phyloP scores from a whole-genome alignment of 2,113 vertebrate genomes.

The Saimiri boliviensis region DNA sequence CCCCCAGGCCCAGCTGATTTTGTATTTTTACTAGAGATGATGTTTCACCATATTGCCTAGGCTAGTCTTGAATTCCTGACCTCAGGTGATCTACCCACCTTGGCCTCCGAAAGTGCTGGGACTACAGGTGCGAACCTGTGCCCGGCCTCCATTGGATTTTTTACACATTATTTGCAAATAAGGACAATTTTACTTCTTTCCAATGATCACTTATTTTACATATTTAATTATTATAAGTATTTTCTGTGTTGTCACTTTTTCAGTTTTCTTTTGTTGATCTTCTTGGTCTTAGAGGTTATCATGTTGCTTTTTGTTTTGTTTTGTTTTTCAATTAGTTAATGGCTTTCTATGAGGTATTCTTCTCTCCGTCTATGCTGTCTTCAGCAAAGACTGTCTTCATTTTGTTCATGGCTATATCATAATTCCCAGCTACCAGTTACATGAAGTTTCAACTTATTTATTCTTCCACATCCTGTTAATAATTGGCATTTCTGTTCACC shows the following conservation, averaged over 20 bases:
- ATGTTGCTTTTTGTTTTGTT: not conserved
- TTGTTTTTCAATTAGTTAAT: not conserved
- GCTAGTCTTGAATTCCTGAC: too few relatives aligned
- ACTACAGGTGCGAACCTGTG: too few relatives aligned
- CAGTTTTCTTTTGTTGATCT: not conserved
- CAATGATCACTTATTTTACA: not conserved
- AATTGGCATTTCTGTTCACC: not conserved
- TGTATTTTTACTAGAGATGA: too few relatives aligned
- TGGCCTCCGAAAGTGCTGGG: too few relatives aligned
- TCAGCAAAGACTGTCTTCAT: conserved; percentile 17
- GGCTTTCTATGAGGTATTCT: not conserved
- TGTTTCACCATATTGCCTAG: too few relatives aligned
- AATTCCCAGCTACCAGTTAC: not conserved
- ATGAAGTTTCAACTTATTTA: not conserved
- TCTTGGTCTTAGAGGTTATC: not conserved
- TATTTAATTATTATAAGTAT: not conserved
- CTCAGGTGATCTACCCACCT: too few relatives aligned
- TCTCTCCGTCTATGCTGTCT: not conserved
- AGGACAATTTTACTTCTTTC: not conserved
- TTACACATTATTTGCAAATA: not conserved
- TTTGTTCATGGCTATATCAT: not conserved
- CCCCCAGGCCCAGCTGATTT: too few relatives aligned
- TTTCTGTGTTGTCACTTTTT: not conserved
- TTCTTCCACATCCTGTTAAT: not conserved
- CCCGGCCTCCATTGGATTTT: not conserved